Conservation (phyloP, 2,113 vertebrate species). For the Tragelaphus strepsiceros region DNA sequence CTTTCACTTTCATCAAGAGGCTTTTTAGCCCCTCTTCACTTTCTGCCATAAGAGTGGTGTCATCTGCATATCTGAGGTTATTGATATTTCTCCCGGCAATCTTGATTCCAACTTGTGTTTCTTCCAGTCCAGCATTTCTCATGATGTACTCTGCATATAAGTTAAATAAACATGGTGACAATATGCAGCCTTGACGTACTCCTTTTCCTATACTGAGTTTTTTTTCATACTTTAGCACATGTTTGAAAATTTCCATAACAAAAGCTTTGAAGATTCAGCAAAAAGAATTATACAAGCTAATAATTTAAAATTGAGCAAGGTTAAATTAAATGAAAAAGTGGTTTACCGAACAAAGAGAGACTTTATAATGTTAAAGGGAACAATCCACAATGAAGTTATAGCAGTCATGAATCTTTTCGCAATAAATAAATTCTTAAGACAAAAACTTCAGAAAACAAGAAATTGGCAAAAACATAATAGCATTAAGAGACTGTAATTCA, state of each 20-base stretch:
- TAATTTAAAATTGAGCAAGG: not conserved
- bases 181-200: too few relatives aligned
- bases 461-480: slow-evolving; percentile 8
- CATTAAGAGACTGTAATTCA: not conserved
- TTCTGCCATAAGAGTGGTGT: too few relatives aligned
- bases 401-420: not conserved
- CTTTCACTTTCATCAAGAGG: too few relatives aligned
- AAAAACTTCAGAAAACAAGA: slow-evolving; percentile 29
- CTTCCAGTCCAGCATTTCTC: too few relatives aligned
- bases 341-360: not conserved
- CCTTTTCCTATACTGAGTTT: not conserved
- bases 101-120: too few relatives aligned
- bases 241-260: not conserved
- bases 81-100: too few relatives aligned
- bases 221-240: not conserved
- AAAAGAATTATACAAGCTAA: not conserved
- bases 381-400: not conserved
- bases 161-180: too few relatives aligned
- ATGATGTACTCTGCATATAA: too few relatives aligned
- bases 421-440: slow-evolving; percentile 2
- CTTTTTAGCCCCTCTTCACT: too few relatives aligned
- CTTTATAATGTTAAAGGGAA: not conserved
- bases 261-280: not conserved
- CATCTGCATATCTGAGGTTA: too few relatives aligned
- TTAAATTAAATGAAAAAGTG: slow-evolving; percentile 4